A percentile compares a stretch with the other conserved stretches of the same genome.
phyloP scores from a whole-genome alignment of 2,797 vertebrate genomes.

The Microctenopoma lineatum region DNA sequence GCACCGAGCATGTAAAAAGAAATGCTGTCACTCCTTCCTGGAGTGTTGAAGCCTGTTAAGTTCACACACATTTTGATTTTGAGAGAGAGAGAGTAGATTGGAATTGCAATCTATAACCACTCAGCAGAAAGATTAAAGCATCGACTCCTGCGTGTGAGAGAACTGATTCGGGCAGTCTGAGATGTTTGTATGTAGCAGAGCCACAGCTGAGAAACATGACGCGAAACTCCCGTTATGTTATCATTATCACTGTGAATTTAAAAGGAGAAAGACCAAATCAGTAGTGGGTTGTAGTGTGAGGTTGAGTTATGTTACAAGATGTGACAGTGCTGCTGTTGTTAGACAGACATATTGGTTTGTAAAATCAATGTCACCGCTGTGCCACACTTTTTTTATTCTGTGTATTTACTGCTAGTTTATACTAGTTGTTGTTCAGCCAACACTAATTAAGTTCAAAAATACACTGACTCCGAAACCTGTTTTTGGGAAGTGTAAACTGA shows the following conservation, averaged over 20 bases:
- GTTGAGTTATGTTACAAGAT: not conserved
- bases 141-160: conserved; percentile 34
- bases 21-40: conserved; percentile 23
- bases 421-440: not conserved
- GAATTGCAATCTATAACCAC: conserved; percentile 46
- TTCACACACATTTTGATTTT: conserved; percentile 40
- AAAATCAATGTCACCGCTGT: conserved; percentile 1
- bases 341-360: not conserved
- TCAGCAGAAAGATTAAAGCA: conserved; percentile 48
- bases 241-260: conserved; percentile 23
- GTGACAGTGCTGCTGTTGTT: not conserved
- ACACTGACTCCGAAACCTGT: not conserved
- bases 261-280: conserved; percentile 2
- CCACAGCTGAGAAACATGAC: not conserved
- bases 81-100: conserved; percentile 35
- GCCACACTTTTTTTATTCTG: not conserved
- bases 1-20: conserved; percentile 12
- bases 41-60: conserved; percentile 27
- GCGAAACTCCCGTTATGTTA: conserved; percentile 9
- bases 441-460: not conserved
- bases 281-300: not conserved
- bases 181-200: conserved; percentile 19
- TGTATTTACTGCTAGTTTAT: not conserved
- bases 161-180: conserved; percentile 27
- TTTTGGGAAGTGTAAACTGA: not conserved